Conservation (phyloP, 1,140 invertebrate species). For the Platorchestia sp. region DNA sequence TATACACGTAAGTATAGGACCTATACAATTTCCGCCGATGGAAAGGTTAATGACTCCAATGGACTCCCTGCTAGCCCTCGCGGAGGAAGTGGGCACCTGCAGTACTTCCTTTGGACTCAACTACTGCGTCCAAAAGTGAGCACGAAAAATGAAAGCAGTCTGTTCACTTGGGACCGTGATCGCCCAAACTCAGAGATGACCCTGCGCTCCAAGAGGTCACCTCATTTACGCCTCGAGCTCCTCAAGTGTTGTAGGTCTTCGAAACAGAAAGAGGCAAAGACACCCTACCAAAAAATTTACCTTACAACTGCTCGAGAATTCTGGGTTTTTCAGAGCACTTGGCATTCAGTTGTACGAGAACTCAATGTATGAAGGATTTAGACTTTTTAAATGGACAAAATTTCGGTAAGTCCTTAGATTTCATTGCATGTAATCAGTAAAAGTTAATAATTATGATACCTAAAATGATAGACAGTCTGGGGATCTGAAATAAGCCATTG, state of each 20-base stretch:
- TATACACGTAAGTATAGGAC: not conserved
- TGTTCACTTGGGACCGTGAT: not conserved
- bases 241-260: not conserved
- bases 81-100: constrained; percentile 25
- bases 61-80: not conserved
- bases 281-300: not conserved
- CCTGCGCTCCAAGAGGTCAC: not conserved
- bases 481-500: not conserved
- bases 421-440: not conserved
- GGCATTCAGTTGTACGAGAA: not conserved
- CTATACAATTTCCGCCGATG: not conserved
- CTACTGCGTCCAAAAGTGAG: not conserved
- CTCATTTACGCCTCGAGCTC: not conserved
- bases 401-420: not conserved
- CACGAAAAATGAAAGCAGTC: not conserved
- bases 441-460: not conserved
- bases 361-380: not conserved
- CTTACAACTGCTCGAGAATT: not conserved
- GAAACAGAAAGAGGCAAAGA: not conserved
- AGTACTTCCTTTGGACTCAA: not conserved
- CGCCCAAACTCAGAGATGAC: not conserved
- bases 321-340: not conserved
- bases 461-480: not conserved
- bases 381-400: not conserved
- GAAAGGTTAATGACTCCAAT: not conserved